These are phyloP conservation scores for Lymantria dispar DNA, from an alignment of 2,888 invertebrate genomes.

Conservation along the genomic window DNA sequence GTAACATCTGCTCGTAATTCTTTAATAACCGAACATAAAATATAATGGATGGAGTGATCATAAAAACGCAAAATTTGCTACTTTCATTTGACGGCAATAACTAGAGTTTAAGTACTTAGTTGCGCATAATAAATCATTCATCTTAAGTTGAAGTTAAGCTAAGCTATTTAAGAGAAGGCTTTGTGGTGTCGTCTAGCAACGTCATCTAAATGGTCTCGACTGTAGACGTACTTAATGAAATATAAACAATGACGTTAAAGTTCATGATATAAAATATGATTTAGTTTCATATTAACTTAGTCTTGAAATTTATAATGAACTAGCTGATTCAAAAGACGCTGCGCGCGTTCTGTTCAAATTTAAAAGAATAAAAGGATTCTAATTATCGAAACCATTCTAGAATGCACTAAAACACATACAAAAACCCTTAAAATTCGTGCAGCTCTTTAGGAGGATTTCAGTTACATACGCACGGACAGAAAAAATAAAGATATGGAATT, in stretches of 20 bases:
- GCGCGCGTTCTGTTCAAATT: too few relatives aligned
- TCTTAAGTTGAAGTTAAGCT: conserved; percentile 13
- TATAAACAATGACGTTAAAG: background rate
- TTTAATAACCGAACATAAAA: background rate
- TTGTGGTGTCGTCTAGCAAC: conserved; percentile 13
- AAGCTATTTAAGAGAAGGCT: conserved; percentile 17
- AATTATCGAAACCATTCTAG: too few relatives aligned
- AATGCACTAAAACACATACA: too few relatives aligned
- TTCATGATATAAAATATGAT: background rate
- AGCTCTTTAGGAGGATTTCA: too few relatives aligned
- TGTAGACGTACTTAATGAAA: conserved; percentile 14
- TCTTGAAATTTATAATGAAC: too few relatives aligned
- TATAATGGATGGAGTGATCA: background rate
- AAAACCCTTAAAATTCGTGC: too few relatives aligned
- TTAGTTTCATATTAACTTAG: background rate
- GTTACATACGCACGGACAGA: too few relatives aligned
- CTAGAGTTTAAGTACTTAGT: conserved; percentile 5
- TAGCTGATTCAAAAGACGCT: too few relatives aligned
- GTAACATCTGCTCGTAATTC: background rate
- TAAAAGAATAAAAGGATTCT: too few relatives aligned
- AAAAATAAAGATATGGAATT: too few relatives aligned
- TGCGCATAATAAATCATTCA: conserved; percentile 19
- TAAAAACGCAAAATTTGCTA: background rate
- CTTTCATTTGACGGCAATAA: conserved; percentile 9
- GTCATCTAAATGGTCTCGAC: conserved; percentile 19